Base-by-base conservation (phyloP, 2,888 invertebrate genomes). In the Agrochola lota region DNA sequence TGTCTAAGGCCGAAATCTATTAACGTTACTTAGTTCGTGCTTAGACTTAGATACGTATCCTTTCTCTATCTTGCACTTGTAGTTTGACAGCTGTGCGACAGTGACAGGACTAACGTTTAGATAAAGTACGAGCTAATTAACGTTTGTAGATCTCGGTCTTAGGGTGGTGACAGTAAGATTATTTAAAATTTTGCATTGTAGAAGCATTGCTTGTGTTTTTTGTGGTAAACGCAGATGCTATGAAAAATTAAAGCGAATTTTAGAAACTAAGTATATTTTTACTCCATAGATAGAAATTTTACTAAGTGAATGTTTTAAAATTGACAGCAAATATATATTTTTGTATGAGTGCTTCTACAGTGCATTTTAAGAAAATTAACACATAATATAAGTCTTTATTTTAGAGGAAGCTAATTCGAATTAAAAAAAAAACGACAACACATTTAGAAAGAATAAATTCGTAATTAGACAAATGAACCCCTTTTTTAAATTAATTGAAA, bases 361-460 rank as follows among this genome's bases (percentile, higher is more conserved):
- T 74, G 69, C 74, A 5, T 57, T 62, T 30, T 55, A 60, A 83
- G 77, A 86, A 85, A 79, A 84, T 87, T 81, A 85, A 82, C 79
- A 84, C 75, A 71, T 66, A 49, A 68, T 64, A 70, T 60, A 76
- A 63, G 63, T 52, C 40, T 74, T 15, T 23, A 74, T 71, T 81
- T 70, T 59, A 77, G 35, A 81, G 66, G 30, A 86, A 86, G 72
- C 86, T 78, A 70, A 74, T 49, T 74, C 43, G 57, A 74, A 80
- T 81, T 62, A 73, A 81, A 83, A 84, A 3, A 81, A 71, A 85
- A 85, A 85, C 66, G 64, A 85, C 72, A 85, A 74, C 81, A 86
- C 85, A 77, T 84, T 64, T 71, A 62, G 15, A 71, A 74, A 82
- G 23, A 78, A 80, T 11, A 63, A 59, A 57, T 35, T 80, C 40